These are phyloP conservation scores for Tenthredo distinguenda DNA, from an alignment of 2,888 invertebrate genomes.

Conservation along the genomic window DNA sequence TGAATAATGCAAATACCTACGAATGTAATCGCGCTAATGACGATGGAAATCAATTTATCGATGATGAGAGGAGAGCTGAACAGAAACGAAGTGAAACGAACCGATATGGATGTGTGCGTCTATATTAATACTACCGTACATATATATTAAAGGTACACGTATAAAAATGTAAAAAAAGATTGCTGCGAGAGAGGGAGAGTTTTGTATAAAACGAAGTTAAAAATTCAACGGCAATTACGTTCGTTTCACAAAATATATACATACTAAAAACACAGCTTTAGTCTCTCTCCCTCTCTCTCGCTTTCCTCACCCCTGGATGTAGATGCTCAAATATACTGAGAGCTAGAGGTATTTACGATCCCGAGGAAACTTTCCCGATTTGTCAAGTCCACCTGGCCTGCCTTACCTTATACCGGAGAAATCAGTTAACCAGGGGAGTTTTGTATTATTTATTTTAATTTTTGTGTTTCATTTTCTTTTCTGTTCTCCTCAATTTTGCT, in stretches of 20 bases:
- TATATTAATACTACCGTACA: background rate
- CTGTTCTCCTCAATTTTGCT: background rate
- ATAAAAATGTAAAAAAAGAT: too few relatives aligned
- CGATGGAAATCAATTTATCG: slow-evolving; percentile 47
- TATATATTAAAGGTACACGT: too few relatives aligned
- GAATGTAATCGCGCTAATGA: slow-evolving; percentile 42
- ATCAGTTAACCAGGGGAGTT: slow-evolving; percentile 6
- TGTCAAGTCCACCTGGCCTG: background rate
- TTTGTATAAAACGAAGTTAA: slow-evolving; percentile 24
- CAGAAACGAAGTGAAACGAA: too few relatives aligned
- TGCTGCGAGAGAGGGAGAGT: background rate
- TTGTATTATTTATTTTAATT: background rate
- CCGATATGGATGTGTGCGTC: background rate
- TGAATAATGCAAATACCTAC: slow-evolving; percentile 46
- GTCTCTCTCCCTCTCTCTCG: background rate
- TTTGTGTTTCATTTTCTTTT: background rate
- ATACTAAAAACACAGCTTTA: background rate
- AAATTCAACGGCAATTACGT: slow-evolving; percentile 25
- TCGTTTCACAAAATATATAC: slow-evolving; percentile 6
- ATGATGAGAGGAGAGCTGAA: background rate
- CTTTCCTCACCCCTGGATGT: background rate
- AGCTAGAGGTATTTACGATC: slow-evolving; percentile 1
- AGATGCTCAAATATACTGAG: background rate
- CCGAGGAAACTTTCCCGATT: slow-evolving; percentile 5
- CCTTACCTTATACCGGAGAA: background rate